Evolutionary conservation across 2,797 vertebrate genomes (phyloP).

Genomic region (Hapalemur alaotrensis): DNA sequence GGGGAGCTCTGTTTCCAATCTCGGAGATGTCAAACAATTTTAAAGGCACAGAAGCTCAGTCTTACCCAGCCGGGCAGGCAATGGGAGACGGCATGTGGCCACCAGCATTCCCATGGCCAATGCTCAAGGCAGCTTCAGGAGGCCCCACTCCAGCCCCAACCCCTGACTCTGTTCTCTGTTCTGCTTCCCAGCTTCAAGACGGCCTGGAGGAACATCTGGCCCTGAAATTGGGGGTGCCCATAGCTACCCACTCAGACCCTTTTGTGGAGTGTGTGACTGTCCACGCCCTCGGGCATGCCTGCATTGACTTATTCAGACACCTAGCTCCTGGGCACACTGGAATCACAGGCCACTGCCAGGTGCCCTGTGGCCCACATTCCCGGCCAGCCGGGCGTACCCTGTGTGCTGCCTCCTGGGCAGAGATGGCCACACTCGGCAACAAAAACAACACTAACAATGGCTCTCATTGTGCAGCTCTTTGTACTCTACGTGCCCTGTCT

Average conservation of each 20-base stretch:
- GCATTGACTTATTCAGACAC: not conserved
- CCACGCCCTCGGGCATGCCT: not conserved
- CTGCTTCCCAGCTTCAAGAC: not conserved
- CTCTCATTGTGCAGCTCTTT: fast-evolving
- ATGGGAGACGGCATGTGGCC: fast-evolving
- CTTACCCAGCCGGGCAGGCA: not conserved
- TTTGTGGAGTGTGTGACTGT: not conserved
- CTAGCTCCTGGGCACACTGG: not conserved
- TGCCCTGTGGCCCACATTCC: not conserved
- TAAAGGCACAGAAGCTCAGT: constrained; percentile 59
- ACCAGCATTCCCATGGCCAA: not conserved
- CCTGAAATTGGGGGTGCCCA: not conserved
- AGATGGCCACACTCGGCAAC: not conserved
- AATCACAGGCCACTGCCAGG: not conserved
- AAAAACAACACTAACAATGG: not conserved
- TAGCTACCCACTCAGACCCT: not conserved
- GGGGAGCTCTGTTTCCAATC: constrained; percentile 76
- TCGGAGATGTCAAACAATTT: constrained; percentile 58
- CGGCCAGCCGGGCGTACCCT: not conserved
- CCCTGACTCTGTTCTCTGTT: not conserved
- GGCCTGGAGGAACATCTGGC: not conserved
- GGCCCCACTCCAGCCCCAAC: not conserved
- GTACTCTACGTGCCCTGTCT: not conserved
- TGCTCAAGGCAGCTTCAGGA: not conserved
- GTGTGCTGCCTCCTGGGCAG: not conserved